Conservation (phyloP, 2,797 vertebrate species). For the Carapus acus region DNA sequence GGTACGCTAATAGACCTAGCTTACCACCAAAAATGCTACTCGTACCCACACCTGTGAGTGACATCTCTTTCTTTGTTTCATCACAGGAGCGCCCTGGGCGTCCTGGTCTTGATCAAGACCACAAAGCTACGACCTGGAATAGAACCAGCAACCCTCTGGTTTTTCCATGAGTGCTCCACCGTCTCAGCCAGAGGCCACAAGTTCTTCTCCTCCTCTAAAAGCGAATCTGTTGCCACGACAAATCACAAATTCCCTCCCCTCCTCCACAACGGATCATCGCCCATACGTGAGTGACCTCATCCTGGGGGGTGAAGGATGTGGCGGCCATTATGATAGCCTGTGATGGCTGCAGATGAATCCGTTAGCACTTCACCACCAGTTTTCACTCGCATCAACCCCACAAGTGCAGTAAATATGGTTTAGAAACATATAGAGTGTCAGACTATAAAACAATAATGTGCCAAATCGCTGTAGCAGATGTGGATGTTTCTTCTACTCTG, state of each 20-base stretch:
- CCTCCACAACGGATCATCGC: constrained; percentile 1
- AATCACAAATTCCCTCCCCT: constrained; percentile 5
- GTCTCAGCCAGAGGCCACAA: no score
- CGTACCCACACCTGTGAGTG: no score
- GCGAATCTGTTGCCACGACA: not conserved
- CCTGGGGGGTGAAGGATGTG: not conserved
- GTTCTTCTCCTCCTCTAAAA: no score
- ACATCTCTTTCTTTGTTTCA: no score
- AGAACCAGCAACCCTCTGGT: no score
- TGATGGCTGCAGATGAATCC: constrained; percentile 42
- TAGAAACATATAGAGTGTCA: constrained; percentile 68
- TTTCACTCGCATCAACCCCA: constrained; percentile 62
- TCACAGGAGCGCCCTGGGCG: no score
- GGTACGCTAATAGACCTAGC: no score
- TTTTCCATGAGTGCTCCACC: no score
- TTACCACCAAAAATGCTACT: no score
- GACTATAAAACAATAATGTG: constrained; percentile 62
- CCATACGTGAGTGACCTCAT: constrained; percentile 2
- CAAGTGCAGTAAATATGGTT: constrained; percentile 61
- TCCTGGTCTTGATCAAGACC: no score
- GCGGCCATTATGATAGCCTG: constrained; percentile 25
- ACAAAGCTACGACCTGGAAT: no score
- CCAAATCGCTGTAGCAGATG: constrained; percentile 64
- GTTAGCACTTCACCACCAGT: constrained; percentile 52
- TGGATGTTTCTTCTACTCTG: constrained; percentile 57